Percentiles rank a stretch among this genome's conserved stretches.
Evolutionary conservation across 2,797 vertebrate genomes (phyloP).

Genomic region (Kryptopterus vitreolus): DNA sequence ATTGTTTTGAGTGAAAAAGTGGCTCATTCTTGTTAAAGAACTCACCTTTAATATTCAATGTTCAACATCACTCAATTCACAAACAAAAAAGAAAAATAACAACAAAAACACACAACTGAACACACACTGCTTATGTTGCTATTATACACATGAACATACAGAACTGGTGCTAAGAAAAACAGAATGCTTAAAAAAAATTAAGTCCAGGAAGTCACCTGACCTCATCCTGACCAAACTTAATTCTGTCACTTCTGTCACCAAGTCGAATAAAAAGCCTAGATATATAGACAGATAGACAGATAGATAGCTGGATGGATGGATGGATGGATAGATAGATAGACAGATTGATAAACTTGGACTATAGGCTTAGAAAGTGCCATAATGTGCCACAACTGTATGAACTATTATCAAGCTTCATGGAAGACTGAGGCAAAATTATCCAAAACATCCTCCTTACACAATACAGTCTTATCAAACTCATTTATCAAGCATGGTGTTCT

Average conservation of each 20-base stretch:
- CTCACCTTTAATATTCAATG: too few relatives aligned
- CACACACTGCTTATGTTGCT: conserved; percentile 38
- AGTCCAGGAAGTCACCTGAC: neutral
- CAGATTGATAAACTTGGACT: too few relatives aligned
- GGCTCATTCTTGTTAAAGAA: too few relatives aligned
- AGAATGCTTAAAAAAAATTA: neutral
- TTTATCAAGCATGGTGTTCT: neutral
- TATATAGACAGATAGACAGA: too few relatives aligned
- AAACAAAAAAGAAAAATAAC: too few relatives aligned
- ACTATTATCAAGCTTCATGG: neutral
- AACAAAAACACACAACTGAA: conserved; percentile 1
- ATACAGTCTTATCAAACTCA: conserved; percentile 2
- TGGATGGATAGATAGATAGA: too few relatives aligned
- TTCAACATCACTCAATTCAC: too few relatives aligned
- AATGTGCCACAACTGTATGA: neutral
- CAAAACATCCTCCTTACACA: neutral
- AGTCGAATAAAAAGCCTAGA: too few relatives aligned
- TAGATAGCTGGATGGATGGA: too few relatives aligned
- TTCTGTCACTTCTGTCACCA: too few relatives aligned
- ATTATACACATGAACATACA: conserved; percentile 42
- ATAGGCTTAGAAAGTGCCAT: neutral
- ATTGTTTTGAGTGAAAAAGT: too few relatives aligned
- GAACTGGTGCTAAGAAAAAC: neutral
- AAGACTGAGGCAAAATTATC: neutral
- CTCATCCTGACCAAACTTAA: neutral